These are phyloP conservation scores for Hermetia illucens DNA, from an alignment of 1,140 invertebrate species.

Conservation along the genomic window DNA sequence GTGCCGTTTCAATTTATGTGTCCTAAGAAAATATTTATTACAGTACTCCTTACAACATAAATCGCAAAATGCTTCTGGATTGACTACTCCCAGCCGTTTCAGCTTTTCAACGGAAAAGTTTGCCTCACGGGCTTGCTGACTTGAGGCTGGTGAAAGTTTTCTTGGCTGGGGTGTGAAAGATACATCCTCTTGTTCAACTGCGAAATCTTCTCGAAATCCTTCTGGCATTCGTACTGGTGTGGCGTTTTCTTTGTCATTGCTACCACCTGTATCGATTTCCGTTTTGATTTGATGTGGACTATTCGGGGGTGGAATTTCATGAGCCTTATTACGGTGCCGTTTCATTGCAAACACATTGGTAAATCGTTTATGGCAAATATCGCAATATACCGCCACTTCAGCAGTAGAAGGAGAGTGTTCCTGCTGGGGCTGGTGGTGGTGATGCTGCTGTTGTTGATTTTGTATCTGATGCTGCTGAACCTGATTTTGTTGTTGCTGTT, in stretches of 20 bases:
- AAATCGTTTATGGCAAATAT: slow-evolving; percentile 37
- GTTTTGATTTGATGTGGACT: background rate
- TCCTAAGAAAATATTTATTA: slow-evolving; percentile 87
- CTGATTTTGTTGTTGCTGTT: slow-evolving; percentile 15
- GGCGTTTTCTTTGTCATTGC: slow-evolving; percentile 1
- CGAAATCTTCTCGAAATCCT: slow-evolving; percentile 27
- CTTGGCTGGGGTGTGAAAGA: slow-evolving; percentile 38
- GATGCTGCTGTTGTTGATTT: slow-evolving; percentile 3
- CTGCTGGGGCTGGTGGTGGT: slow-evolving; percentile 10
- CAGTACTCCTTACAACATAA: slow-evolving; percentile 91
- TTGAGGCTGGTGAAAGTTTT: slow-evolving; percentile 41
- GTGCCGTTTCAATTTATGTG: slow-evolving; percentile 78
- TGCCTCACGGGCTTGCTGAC: slow-evolving; percentile 44
- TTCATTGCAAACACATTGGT: slow-evolving; percentile 36
- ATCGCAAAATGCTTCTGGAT: slow-evolving; percentile 83
- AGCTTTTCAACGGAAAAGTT: slow-evolving; percentile 53
- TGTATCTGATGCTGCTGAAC: slow-evolving; percentile 5
- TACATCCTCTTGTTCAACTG: slow-evolving; percentile 38
- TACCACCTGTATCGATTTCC: background rate
- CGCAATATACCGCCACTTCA: slow-evolving; percentile 29
- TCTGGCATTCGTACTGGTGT: slow-evolving; percentile 18
- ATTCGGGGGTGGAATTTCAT: slow-evolving; percentile 18
- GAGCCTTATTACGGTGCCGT: slow-evolving; percentile 35
- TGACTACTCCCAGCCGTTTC: slow-evolving; percentile 61
- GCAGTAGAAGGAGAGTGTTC: slow-evolving; percentile 9